Percentiles rank a stretch among this genome's conserved stretches.
Evolutionary conservation across 2,797 vertebrate species (phyloP).

Genomic region (Falco peregrinus): DNA sequence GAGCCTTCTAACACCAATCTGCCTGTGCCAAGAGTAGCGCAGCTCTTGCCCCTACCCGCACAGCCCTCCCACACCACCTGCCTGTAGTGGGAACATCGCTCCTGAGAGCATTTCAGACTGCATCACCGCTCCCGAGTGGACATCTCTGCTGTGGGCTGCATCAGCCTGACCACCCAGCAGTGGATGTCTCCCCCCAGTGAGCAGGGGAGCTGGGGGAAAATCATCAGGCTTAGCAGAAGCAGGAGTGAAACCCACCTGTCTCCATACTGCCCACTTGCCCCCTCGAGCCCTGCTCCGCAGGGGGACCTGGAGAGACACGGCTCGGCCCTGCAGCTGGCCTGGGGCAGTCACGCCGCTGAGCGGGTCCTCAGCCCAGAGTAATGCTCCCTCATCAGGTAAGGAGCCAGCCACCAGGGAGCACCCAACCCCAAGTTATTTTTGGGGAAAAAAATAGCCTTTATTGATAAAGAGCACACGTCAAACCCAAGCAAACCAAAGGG

Average conservation of each 20-base stretch:
- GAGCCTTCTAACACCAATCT: background rate
- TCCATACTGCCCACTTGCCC: background rate
- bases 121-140: accelerated
- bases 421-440: too few species aligned
- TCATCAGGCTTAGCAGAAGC: background rate
- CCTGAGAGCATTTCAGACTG: background rate
- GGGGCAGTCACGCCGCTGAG: accelerated
- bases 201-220: background rate
- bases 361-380: background rate
- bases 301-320: background rate
- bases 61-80: background rate
- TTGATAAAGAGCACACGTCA: background rate
- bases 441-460: background rate
- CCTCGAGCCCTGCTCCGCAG: accelerated
- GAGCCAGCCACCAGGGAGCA: background rate
- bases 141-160: background rate
- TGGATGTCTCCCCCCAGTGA: background rate
- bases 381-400: accelerated
- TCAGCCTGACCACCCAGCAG: background rate
- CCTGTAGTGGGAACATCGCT: accelerated
- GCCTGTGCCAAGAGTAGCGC: accelerated
- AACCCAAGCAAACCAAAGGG: background rate
- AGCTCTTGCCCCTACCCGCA: background rate
- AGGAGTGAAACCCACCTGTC: background rate
- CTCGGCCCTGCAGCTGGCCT: background rate